Percentiles rank a stretch among this genome's conserved stretches.
Evolutionary conservation across 2,113 vertebrate species (phyloP).

Genomic region (Micromys minutus): DNA sequence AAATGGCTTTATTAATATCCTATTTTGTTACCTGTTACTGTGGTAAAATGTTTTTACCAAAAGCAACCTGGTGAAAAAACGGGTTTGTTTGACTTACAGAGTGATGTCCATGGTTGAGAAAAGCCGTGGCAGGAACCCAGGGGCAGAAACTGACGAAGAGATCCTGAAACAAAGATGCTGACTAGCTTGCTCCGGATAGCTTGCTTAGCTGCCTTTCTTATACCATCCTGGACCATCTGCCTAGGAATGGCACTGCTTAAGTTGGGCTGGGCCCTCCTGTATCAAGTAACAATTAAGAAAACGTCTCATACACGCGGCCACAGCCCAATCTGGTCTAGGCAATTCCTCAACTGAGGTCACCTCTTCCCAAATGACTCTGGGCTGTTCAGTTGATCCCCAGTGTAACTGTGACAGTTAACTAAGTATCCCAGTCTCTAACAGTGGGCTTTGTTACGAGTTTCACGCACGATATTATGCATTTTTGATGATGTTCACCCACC

Average conservation of each 20-base stretch:
- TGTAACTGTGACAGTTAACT: not conserved
- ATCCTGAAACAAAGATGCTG: not conserved
- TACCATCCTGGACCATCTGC: not conserved
- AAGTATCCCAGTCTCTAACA: not conserved
- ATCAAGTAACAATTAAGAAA: not conserved
- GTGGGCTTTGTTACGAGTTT: not conserved
- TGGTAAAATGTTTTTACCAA: not conserved
- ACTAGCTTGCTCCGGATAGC: not conserved
- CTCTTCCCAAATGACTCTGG: not conserved
- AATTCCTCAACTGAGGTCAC: not conserved
- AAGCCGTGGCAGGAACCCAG: not conserved
- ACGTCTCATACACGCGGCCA: not conserved
- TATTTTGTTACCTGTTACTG: not conserved
- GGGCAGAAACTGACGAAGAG: not conserved
- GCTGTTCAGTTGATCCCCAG: not conserved
- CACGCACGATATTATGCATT: not conserved
- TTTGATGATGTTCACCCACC: not conserved
- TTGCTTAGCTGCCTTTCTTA: not conserved
- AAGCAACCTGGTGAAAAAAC: not conserved
- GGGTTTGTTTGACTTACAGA: not conserved
- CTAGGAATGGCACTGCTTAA: not conserved
- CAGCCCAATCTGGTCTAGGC: not conserved
- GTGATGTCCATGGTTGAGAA: not conserved
- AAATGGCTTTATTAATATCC: not conserved
- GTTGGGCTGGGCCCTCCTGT: too few species aligned